These are phyloP conservation scores for Peromyscus aztecus DNA, from an alignment of 2,797 vertebrate species.

Conservation along the genomic window DNA sequence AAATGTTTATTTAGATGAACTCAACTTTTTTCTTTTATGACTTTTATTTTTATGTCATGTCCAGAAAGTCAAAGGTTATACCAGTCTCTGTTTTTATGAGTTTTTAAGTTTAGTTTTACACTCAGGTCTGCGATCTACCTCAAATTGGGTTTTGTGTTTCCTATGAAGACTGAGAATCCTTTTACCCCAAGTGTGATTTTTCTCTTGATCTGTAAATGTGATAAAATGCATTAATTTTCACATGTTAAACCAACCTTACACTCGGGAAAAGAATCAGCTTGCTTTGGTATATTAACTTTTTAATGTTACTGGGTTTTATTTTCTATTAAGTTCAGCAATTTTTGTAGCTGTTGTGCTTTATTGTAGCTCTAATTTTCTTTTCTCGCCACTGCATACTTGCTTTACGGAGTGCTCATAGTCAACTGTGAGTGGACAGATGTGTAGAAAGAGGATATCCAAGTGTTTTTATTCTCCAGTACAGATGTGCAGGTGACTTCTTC, in stretches of 20 bases:
- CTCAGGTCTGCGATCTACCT: not conserved
- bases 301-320: not conserved
- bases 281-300: slow-evolving; percentile 1
- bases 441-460: not conserved
- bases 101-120: not conserved
- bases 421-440: not conserved
- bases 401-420: no score
- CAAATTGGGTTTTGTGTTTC: not conserved
- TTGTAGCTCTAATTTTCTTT: not conserved
- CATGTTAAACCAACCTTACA: slow-evolving; percentile 1
- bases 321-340: not conserved
- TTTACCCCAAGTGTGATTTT: not conserved
- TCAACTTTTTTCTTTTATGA: not conserved
- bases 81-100: not conserved
- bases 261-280: not conserved
- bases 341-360: not conserved
- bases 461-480: not conserved
- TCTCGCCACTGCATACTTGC: not conserved
- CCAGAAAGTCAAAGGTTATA: not conserved
- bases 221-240: slow-evolving; percentile 23
- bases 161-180: not conserved
- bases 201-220: slow-evolving; percentile 15
- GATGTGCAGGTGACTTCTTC: not conserved
- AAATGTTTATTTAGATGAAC: slow-evolving; percentile 9
- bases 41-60: not conserved